Base-by-base conservation (phyloP, 2,888 invertebrate species). In the Macrosoma leucophasiata region DNA sequence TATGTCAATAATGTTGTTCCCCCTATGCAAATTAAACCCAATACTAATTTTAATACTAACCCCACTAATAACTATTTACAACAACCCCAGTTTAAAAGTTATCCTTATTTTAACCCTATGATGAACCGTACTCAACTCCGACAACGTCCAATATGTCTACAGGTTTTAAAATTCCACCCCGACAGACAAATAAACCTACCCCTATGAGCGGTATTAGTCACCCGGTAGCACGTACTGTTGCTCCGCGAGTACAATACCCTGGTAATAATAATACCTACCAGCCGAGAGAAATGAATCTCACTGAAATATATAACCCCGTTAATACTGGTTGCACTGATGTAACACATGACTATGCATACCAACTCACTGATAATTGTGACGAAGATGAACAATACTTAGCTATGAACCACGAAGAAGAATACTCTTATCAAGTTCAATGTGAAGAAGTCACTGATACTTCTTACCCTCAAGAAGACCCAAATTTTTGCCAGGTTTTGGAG, bases 401-500 rank as follows among this genome's bases (percentile, higher is more conserved):
- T 21, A 13, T 13, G 4, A 4, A 13, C 5, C 9, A 20, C 8
- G 19, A 28, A 3, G 28, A 28, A 13, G 13, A 10, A 13, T 20
- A 25, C 12, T 6, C 13, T 12, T 28, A n/a, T 13, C 10, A 19
- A 2, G n/a, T 4, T 13, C 13, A 28, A 13, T 12, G 13, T 7
- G 28, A 19, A n/a, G 13, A 28, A 27, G 12, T n/a, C 13, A 13
- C 12, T 13, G 9, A 17, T n/a, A 9, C 9, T 10, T 12, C 19
- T 14, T 11, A 14, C 14, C 7, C 18, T 26, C 8, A 33, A 7
- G 17, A n/a, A n/a, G 9, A 32, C 29, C 7, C 21, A 41, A 30
- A 34, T 46, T 51, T 52, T 50, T 49, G 41, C 23, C 25, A 21
- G 19, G 3, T 17, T 0, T 10, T 2, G 26, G 29, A 36, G 9